Base-by-base conservation (phyloP, 2,888 invertebrate genomes). In the Xylocampa areola region DNA sequence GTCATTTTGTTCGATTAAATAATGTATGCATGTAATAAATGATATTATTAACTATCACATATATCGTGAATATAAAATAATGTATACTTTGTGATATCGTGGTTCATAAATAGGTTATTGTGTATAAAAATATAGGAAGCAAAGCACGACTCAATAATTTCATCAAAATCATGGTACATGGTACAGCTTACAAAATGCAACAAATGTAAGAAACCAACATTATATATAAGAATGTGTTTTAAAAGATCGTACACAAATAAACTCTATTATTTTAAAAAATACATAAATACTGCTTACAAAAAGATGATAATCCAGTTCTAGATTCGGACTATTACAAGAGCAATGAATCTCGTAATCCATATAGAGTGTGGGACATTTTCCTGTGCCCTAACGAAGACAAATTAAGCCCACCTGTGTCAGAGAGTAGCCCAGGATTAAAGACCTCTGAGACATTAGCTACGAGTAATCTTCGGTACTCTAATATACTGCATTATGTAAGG, bases 321-420 rank as follows among this genome's bases (percentile, higher is more conserved):
- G 49, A 45, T 50, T 51, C 32, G 25, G 43, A 58, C 44, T 41
- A 61, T 69, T 60, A 36, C 29, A 45, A 62, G 40, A 14, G 30
- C 39, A 54, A 74, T 71, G 68, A 75, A 76, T 78, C 70, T 68
- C 60, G 65, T 79, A 79, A 80, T 77, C 73, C 72, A 40, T 61
- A 61, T 63, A 50, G 57, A 73, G 66, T 79, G 67, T 72, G 66
- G 71, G 68, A 73, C 73, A 68, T 72, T 77, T 75, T 76, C 52
- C 44, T 61, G 48, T 29, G 52, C 63, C 65, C 74, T 84, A 89
- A 91, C 88, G 88, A 91, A 91, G 90, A 92, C 88, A 89, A 90
- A 91, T 92, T 88, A 88, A 89, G 82, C 85, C 59, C 66, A 79
- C 71, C 68, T 67, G 76, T 66, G 60, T 27, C 30, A 7, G 39